These are phyloP conservation scores for Sinocyclocheilus rhinocerous DNA, from an alignment of 2,113 vertebrate species.

Conservation along the genomic window DNA sequence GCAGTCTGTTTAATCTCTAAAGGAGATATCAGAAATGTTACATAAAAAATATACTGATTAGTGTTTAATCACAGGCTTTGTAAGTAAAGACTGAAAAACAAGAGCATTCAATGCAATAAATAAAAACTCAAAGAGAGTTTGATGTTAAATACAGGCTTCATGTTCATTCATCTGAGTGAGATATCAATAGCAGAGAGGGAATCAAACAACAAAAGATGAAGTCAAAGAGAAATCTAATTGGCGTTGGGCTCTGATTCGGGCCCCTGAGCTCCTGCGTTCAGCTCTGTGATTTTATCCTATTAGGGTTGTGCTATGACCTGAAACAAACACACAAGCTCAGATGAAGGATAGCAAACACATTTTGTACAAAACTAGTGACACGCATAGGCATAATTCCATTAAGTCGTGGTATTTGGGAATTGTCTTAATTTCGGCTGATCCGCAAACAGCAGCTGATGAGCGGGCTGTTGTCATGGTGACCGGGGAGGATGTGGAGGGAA, in stretches of 20 bases:
- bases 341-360: constrained; percentile 22
- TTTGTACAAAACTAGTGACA: constrained; percentile 29
- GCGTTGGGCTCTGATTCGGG: not conserved
- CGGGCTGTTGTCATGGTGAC: constrained; percentile 49
- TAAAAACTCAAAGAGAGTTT: not conserved
- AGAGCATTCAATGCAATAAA: not conserved
- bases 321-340: constrained; percentile 21
- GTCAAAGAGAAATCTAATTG: constrained; percentile 22
- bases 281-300: constrained; percentile 33
- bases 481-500: constrained; percentile 22
- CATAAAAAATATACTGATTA: not conserved
- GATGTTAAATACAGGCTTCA: not conserved
- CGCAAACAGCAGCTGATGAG: not conserved
- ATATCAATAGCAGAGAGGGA: constrained; percentile 3
- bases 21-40: not conserved
- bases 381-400: constrained; percentile 30
- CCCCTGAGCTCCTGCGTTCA: not conserved
- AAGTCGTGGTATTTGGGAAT: constrained; percentile 28
- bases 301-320: constrained; percentile 37
- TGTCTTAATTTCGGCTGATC: constrained; percentile 25
- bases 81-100: not conserved
- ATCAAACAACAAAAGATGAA: constrained; percentile 23
- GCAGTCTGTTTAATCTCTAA: not conserved
- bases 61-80: not conserved
- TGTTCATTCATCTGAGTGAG: not conserved